These are phyloP conservation scores for Nothura maculosa DNA, from an alignment of 2,797 vertebrate genomes.

Conservation along the genomic window DNA sequence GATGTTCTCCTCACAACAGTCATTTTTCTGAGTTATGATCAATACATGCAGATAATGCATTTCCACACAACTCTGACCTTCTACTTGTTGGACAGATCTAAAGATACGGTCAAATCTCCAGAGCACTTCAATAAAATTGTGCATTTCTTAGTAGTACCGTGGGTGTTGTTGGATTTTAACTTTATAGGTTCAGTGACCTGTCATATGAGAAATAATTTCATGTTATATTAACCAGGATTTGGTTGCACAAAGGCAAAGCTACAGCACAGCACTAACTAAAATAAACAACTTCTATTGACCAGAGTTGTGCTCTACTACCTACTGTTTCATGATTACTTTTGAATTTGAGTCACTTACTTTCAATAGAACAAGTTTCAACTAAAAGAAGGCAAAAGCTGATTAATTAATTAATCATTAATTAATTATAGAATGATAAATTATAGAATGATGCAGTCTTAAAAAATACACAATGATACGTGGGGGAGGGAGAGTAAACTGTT, in stretches of 20 bases:
- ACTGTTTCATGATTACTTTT: neutral
- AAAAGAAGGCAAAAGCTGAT: neutral
- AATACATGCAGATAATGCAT: conserved; percentile 40
- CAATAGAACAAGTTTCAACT: neutral
- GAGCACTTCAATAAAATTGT: neutral
- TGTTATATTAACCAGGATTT: neutral
- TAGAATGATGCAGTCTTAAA: neutral
- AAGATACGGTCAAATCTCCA: neutral
- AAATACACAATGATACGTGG: neutral
- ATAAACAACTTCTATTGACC: neutral
- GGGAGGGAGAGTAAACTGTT: neutral
- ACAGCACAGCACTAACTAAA: neutral
- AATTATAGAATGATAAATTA: too few species aligned
- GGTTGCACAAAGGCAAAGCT: neutral
- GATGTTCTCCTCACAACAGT: conserved; percentile 42
- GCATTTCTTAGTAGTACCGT: neutral
- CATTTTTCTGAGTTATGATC: conserved; percentile 51
- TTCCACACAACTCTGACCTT: conserved; percentile 50
- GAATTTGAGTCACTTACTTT: neutral
- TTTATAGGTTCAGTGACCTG: neutral
- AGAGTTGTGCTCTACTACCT: neutral
- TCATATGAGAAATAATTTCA: neutral
- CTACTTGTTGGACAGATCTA: neutral
- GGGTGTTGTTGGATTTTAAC: neutral
- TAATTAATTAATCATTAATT: too few species aligned